Evolutionary conservation across 2,888 invertebrate genomes (phyloP).

Genomic region (Mesoligia furuncula): DNA sequence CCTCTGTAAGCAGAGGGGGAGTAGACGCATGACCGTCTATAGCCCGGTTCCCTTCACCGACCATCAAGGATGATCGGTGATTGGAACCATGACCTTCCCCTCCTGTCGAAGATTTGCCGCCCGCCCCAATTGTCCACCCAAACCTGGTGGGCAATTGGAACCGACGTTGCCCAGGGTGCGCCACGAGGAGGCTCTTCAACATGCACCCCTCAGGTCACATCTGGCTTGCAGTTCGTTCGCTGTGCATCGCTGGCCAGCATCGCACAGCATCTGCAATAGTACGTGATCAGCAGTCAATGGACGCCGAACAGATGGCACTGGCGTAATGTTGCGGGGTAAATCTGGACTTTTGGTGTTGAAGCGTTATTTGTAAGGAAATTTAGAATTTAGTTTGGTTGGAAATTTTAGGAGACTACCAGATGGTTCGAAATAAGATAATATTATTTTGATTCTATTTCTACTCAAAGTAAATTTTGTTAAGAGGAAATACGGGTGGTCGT

Average conservation of each 20-base stretch:
- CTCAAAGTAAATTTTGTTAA: neutral
- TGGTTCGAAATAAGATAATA: neutral
- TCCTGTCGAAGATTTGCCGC: too few relatives aligned
- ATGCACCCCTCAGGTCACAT: conserved; percentile 43
- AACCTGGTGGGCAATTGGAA: too few relatives aligned
- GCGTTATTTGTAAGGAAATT: conserved; percentile 1
- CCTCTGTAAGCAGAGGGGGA: too few relatives aligned
- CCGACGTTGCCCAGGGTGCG: too few relatives aligned
- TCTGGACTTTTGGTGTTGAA: conserved; percentile 20
- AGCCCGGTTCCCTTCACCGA: too few relatives aligned
- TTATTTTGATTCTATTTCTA: neutral
- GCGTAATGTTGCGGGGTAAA: conserved; percentile 25
- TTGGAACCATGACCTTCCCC: too few relatives aligned
- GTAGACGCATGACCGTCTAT: too few relatives aligned
- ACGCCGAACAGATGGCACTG: conserved; percentile 15
- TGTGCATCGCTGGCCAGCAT: conserved; percentile 15
- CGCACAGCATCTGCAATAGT: conserved; percentile 10
- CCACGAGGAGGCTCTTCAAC: too few relatives aligned
- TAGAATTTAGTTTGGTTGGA: neutral
- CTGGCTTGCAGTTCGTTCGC: conserved; percentile 26
- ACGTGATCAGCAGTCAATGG: conserved; percentile 43
- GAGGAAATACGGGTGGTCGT: too few relatives aligned
- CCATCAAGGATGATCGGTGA: too few relatives aligned
- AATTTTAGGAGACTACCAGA: neutral
- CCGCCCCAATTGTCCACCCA: too few relatives aligned